Conservation (phyloP, 2,797 vertebrate species). For the Hydrolagus colliei region DNA sequence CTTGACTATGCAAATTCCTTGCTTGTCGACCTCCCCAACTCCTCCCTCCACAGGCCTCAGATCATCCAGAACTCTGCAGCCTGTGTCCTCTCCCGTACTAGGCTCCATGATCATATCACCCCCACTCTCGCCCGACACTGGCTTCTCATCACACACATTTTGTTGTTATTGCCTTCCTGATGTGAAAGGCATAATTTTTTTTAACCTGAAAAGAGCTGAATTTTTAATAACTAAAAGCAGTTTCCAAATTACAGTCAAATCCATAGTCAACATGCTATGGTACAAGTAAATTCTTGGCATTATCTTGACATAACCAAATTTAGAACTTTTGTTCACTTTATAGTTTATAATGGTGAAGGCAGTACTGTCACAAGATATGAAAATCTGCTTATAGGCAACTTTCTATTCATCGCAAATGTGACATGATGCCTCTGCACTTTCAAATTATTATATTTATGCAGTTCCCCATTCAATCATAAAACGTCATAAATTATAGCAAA, state of each 20-base stretch:
- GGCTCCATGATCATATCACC: no score
- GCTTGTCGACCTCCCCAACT: no score
- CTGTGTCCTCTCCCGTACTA: no score
- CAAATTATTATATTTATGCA: background rate
- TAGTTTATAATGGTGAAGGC: background rate
- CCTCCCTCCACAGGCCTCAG: no score
- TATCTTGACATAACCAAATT: background rate
- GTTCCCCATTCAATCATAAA: no score
- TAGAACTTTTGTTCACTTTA: background rate
- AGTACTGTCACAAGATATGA: background rate
- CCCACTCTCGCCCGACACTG: no score
- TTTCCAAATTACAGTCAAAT: background rate
- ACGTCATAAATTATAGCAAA: background rate
- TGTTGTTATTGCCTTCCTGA: no score
- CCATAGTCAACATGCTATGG: background rate
- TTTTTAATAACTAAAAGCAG: background rate
- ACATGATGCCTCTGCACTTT: background rate
- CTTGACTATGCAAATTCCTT: no score
- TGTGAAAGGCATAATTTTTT: background rate
- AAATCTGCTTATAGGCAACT: slow-evolving; percentile 6
- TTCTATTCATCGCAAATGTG: background rate
- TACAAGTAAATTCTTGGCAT: background rate
- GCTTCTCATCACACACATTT: no score
- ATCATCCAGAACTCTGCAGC: no score
- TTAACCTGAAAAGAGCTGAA: background rate